Evolutionary conservation across 2,888 invertebrate genomes (phyloP).

Genomic region (Synergus umbraculus): DNA sequence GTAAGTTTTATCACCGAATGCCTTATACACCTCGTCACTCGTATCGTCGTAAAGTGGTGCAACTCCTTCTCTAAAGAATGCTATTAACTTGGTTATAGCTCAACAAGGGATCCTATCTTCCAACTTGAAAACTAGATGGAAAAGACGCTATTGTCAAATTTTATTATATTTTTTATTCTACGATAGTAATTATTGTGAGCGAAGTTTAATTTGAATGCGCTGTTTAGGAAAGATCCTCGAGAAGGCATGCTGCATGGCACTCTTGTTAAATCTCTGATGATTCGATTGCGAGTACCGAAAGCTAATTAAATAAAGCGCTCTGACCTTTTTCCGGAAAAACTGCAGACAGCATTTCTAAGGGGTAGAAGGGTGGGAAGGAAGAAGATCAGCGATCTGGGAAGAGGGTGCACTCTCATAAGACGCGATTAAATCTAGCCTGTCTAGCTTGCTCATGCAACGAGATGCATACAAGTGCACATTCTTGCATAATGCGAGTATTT

Average conservation of each 20-base stretch:
- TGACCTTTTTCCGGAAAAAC: conserved; percentile 12
- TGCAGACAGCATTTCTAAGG: not conserved
- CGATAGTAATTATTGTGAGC: too few species aligned
- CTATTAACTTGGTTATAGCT: conserved; percentile 48
- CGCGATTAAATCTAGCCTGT: conserved; percentile 42
- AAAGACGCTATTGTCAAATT: not conserved
- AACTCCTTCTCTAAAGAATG: conserved; percentile 45
- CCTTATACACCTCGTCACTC: conserved; percentile 50
- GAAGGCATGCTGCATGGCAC: not conserved
- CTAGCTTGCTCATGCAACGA: conserved; percentile 32
- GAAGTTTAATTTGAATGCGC: too few species aligned
- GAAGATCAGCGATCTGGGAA: conserved; percentile 5
- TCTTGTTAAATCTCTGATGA: conserved; percentile 50
- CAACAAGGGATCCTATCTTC: conserved; percentile 42
- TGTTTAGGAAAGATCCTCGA: too few species aligned
- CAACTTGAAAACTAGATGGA: not conserved
- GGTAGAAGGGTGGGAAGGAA: not conserved
- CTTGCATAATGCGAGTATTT: conserved; percentile 63
- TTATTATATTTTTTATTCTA: not conserved
- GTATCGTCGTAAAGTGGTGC: conserved; percentile 53
- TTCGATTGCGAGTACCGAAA: conserved; percentile 53
- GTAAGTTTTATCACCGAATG: conserved; percentile 41
- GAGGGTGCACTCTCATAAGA: conserved; percentile 25
- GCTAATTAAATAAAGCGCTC: conserved; percentile 55
- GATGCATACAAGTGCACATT: conserved; percentile 57